Conservation (phyloP, 2,113 vertebrate genomes). For the Pelvicachromis taeniatus region DNA sequence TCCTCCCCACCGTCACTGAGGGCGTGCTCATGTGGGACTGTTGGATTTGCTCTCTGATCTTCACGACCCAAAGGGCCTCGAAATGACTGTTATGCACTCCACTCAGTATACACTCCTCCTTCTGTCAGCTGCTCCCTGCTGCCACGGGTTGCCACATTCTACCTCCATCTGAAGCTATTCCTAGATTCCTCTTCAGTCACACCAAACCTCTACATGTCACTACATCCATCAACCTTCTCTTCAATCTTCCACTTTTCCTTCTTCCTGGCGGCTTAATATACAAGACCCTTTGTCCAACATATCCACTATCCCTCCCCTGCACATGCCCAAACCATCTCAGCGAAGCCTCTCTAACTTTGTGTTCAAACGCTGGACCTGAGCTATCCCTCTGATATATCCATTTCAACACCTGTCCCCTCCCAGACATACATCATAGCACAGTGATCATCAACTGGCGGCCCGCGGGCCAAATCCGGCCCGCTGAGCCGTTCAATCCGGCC, state of each 20-base stretch:
- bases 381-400: accelerated
- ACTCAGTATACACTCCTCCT: neutral
- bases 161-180: neutral
- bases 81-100: neutral
- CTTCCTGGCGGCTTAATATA: neutral
- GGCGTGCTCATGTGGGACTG: neutral
- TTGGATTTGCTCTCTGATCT: neutral
- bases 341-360: neutral
- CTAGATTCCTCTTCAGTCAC: neutral
- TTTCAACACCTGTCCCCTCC: neutral
- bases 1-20: neutral
- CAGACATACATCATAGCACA: neutral
- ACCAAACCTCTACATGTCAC: neutral
- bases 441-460: too few species aligned
- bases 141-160: neutral
- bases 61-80: neutral
- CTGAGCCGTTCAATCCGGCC: too few species aligned
- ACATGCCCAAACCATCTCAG: neutral
- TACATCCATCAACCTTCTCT: neutral
- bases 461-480: too few species aligned
- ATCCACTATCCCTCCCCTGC: neutral
- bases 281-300: neutral
- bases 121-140: neutral
- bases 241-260: neutral
- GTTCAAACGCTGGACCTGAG: neutral